Evolutionary conservation across 2,113 vertebrate species (phyloP).

Genomic region (Callopanchax toddi): DNA sequence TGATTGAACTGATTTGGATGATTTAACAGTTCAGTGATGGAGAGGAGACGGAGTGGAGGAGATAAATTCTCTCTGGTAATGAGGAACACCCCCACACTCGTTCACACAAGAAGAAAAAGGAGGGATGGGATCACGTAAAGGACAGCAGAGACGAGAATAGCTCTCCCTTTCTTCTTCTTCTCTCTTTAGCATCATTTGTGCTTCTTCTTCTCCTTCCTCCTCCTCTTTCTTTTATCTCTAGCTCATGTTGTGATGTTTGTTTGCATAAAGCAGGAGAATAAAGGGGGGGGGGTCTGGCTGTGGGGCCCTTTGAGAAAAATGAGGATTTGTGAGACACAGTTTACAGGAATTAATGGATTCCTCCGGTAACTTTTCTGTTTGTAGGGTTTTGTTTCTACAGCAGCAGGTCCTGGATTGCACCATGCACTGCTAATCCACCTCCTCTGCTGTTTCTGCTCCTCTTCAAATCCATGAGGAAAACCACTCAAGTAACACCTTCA

Average conservation of each 20-base stretch:
- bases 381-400: too few species aligned
- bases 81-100: constrained; percentile 14
- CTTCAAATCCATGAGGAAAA: too few species aligned
- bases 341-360: constrained; percentile 2
- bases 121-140: constrained; percentile 38
- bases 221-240: background rate
- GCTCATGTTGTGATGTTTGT: background rate
- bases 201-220: background rate
- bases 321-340: background rate
- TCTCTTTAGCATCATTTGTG: too few species aligned
- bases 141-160: constrained; percentile 50
- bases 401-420: too few species aligned
- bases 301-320: background rate
- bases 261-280: background rate
- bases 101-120: background rate
- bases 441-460: too few species aligned
- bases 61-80: constrained; percentile 35
- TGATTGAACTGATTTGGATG: too few species aligned
- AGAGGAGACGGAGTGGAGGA: background rate
- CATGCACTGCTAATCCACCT: too few species aligned
- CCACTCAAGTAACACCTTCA: too few species aligned
- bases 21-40: constrained; percentile 13
- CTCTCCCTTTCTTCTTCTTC: constrained; percentile 13
- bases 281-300: background rate
- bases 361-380: too few species aligned